Evolutionary conservation across 1,140 invertebrate genomes (phyloP).

Genomic region (Drosophila equinoxialis): DNA sequence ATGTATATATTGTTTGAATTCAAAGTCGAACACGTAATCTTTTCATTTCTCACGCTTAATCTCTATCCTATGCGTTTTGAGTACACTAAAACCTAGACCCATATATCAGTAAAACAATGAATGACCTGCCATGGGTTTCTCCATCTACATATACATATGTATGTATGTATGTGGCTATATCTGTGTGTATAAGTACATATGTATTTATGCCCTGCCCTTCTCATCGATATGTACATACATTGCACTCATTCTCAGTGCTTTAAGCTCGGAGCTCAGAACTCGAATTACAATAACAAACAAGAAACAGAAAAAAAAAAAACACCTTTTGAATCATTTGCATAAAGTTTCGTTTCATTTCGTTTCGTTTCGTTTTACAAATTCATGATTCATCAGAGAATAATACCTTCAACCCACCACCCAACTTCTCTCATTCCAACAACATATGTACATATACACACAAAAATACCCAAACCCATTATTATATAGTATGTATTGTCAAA

Average conservation of each 20-base stretch:
- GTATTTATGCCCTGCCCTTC: constrained; percentile 14
- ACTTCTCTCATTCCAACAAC: too few relatives aligned
- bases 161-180: not conserved
- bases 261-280: not conserved
- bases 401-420: too few relatives aligned
- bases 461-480: constrained; percentile 40
- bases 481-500: constrained; percentile 61
- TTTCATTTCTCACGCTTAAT: constrained; percentile 13
- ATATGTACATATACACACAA: not conserved
- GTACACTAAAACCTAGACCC: constrained; percentile 31
- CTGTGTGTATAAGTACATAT: not conserved
- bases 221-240: constrained; percentile 74
- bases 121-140: not conserved
- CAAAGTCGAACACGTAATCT: constrained; percentile 3
- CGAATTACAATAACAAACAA: constrained; percentile 54
- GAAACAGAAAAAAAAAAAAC: constrained; percentile 32
- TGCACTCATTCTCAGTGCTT: constrained; percentile 38
- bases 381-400: constrained; percentile 61
- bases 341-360: constrained; percentile 24
- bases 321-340: constrained; percentile 47
- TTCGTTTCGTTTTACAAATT: constrained; percentile 26
- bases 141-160: not conserved
- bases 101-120: constrained; percentile 18
- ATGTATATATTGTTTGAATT: not conserved
- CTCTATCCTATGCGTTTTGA: constrained; percentile 1